Evolutionary conservation across 2,888 invertebrate species (phyloP).

Genomic region (Scrobipalpa costella): DNA sequence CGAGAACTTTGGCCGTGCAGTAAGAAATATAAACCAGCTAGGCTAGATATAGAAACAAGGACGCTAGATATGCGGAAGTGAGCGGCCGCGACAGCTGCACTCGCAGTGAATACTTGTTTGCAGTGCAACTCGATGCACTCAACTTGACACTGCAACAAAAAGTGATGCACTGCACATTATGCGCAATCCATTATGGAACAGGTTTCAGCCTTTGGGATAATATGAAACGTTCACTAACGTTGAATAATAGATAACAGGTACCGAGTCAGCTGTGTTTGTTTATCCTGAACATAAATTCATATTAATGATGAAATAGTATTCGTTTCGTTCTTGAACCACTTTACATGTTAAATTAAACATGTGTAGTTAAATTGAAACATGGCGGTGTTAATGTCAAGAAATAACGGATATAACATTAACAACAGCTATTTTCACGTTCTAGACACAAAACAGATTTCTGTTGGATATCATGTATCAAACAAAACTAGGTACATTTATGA

Average conservation of each 20-base stretch:
- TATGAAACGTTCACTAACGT: slow-evolving; percentile 48
- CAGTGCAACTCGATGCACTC: slow-evolving; percentile 44
- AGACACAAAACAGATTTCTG: slow-evolving; percentile 23
- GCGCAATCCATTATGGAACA: slow-evolving; percentile 54
- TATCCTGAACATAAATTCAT: slow-evolving; percentile 23
- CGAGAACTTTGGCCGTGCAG: slow-evolving; percentile 12
- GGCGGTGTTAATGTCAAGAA: slow-evolving; percentile 28
- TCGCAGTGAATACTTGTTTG: slow-evolving; percentile 43
- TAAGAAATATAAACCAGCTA: slow-evolving; percentile 11
- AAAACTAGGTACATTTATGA: slow-evolving; percentile 36
- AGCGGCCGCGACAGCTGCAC: slow-evolving; percentile 59
- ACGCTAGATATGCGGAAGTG: slow-evolving; percentile 54
- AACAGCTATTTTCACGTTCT: slow-evolving; percentile 23
- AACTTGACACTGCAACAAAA: slow-evolving; percentile 50
- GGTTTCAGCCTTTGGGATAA: slow-evolving; percentile 46
- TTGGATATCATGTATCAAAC: slow-evolving; percentile 19
- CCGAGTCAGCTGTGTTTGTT: slow-evolving; percentile 38
- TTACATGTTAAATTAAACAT: slow-evolving; percentile 33
- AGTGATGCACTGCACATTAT: slow-evolving; percentile 53
- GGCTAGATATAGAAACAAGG: slow-evolving; percentile 26
- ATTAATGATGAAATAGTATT: slow-evolving; percentile 33
- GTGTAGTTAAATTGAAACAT: slow-evolving; percentile 26
- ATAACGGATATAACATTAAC: slow-evolving; percentile 25
- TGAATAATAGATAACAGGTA: slow-evolving; percentile 47
- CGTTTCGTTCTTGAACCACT: slow-evolving; percentile 34